Evolutionary conservation across 2,113 vertebrate species (phyloP), one percentile per base, ranked within the genome.

Genomic region (Cariama cristata): DNA sequence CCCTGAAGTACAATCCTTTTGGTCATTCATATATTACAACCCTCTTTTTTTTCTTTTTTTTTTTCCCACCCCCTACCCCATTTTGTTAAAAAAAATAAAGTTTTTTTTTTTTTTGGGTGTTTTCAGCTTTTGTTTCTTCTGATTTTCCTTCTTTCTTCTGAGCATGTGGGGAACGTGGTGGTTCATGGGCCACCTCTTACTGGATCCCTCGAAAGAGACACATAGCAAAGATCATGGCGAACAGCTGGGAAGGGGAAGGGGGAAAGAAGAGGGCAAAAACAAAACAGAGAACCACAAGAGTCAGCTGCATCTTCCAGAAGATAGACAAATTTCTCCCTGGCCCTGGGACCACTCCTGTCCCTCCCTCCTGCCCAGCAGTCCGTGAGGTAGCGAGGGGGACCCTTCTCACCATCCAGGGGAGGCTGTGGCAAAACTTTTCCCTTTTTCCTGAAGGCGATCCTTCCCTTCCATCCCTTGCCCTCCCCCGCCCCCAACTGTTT

Each of bases 181-280:
- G 69, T 79, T 87, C 64, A 26, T 2, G 14, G 89, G 90, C 62
- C 58, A 19, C 79, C 75, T 96, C 93, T 89, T 98, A 99, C 97
- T 99, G 99, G 98, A 99, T 99, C 67, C 99, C 99, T 94, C 98
- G 97, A 96, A 99, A 99, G 91, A 99, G 98, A 98, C 99, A 99
- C 99, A 99, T 99, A 44, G 99, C 99, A 42, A 99, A 99, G 95
- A 99, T 98, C 99, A 99, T 99, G 93, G 99, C 98, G 15, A 99
- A 99, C 23, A 99, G 98, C 99, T 99, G 98, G 38, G 62, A 85
- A 95, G 77, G 86, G 62, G 11, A 38, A 38, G 44, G 18, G 11
- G 73, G 64, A 64, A 28, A 91, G 47, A 84, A 53, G 63, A 84
- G 50, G 56, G n/a, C 22, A 76, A 38, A 95, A 93, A 45, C 76